These are phyloP conservation scores for Meandrusa payeni DNA, from an alignment of 2,888 invertebrate genomes.

Conservation along the genomic window DNA sequence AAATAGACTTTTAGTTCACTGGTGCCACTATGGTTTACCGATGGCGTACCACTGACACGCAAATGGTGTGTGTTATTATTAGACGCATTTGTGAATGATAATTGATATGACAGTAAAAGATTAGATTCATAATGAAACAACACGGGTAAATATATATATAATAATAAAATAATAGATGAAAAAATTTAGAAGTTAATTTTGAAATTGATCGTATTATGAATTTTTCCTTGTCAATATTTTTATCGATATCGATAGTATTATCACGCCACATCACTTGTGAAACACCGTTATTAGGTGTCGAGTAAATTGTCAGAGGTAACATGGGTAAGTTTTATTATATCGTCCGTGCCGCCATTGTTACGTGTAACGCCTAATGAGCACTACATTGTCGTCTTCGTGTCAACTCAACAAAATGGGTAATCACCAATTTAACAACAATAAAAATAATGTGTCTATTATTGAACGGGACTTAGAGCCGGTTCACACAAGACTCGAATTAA, in stretches of 20 bases:
- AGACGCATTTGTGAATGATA: too few species aligned
- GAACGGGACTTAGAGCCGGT: slow-evolving; percentile 53
- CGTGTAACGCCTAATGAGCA: slow-evolving; percentile 17
- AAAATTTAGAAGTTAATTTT: too few species aligned
- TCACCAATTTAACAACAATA: slow-evolving; percentile 37
- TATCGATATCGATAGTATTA: slow-evolving; percentile 5
- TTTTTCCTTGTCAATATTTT: too few species aligned
- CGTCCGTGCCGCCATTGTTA: slow-evolving; percentile 18
- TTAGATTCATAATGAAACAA: too few species aligned
- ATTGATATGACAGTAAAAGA: too few species aligned
- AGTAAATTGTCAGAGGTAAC: slow-evolving; percentile 24
- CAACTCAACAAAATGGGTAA: slow-evolving; percentile 36
- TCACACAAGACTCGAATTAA: slow-evolving; percentile 74
- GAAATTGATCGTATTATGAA: too few species aligned
- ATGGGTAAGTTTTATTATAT: slow-evolving; percentile 24
- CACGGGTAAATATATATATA: too few species aligned
- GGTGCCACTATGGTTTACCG: too few species aligned
- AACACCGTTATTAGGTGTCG: slow-evolving; percentile 12
- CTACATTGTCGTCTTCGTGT: slow-evolving; percentile 35
- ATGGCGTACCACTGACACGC: too few species aligned
- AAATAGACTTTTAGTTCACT: too few species aligned
- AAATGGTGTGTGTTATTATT: too few species aligned
- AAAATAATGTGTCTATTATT: slow-evolving; percentile 69
- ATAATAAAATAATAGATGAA: too few species aligned
- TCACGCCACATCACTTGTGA: not conserved